phyloP scores from a whole-genome alignment of 2,113 vertebrate genomes.

The Myanophis thanlyinensis region DNA sequence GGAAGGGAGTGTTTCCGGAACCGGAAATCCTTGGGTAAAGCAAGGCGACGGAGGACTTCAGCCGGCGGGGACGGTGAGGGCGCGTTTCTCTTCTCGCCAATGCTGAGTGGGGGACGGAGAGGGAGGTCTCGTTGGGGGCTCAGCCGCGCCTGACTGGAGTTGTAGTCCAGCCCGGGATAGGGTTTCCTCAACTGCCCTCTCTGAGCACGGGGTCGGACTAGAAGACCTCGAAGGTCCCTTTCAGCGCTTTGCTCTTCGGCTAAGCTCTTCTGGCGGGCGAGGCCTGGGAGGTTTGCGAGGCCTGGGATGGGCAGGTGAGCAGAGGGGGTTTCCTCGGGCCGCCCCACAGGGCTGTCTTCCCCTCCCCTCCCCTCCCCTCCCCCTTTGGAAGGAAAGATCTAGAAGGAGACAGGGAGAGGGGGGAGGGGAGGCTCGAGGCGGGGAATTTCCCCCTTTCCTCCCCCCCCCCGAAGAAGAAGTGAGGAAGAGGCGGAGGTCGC shows the following conservation, averaged over 20 bases:
- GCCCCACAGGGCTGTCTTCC: no score
- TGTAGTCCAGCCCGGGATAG: background rate
- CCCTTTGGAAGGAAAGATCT: no score
- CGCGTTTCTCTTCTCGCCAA: rapidly evolving
- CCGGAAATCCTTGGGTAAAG: background rate
- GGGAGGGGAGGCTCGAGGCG: no score
- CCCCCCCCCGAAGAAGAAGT: no score
- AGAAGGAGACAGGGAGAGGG: no score
- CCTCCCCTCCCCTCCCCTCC: no score
- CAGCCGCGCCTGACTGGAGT: background rate
- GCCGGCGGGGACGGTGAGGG: conserved; percentile 2
- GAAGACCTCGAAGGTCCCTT: no score
- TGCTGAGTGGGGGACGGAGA: background rate
- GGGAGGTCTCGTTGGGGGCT: background rate
- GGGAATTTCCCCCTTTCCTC: background rate
- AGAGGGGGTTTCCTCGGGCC: background rate
- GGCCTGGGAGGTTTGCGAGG: background rate
- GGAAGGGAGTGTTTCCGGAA: background rate
- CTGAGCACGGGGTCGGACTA: no score
- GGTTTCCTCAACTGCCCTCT: no score
- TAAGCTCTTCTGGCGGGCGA: background rate
- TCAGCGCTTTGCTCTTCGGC: no score
- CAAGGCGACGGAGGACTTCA: background rate
- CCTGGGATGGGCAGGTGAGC: background rate
- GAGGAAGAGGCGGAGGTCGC: no score